Conservation (phyloP, 2,113 vertebrate genomes). For the Mohoua ochrocephala region DNA sequence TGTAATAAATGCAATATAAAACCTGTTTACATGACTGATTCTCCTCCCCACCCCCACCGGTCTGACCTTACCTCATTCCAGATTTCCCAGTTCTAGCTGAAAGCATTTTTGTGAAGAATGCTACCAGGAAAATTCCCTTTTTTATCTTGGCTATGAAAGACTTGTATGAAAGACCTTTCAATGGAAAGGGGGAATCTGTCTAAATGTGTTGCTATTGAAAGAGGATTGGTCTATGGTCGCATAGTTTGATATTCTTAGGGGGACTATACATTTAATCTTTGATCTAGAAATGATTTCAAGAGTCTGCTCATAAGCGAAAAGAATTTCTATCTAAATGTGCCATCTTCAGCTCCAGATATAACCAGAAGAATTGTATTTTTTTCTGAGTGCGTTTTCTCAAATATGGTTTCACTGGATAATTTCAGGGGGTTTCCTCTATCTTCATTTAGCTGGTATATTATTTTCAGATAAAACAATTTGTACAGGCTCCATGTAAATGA, state of each 20-base stretch:
- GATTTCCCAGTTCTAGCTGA: slow-evolving; percentile 15
- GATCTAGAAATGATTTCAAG: neutral
- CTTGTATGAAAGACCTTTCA: neutral
- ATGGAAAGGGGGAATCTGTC: neutral
- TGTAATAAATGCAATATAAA: slow-evolving; percentile 50
- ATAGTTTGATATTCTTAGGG: neutral
- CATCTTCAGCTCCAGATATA: neutral
- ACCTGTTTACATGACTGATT: slow-evolving; percentile 40
- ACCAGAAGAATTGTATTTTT: neutral
- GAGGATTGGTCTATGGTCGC: neutral
- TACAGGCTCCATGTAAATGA: neutral
- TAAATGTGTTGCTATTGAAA: slow-evolving; percentile 3
- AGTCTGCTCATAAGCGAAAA: neutral
- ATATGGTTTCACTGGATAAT: neutral
- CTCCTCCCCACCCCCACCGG: neutral
- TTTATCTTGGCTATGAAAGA: slow-evolving; percentile 14
- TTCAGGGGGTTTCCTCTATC: neutral
- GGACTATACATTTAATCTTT: slow-evolving; percentile 9
- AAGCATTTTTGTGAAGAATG: slow-evolving; percentile 36
- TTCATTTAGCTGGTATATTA: neutral
- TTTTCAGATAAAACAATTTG: neutral
- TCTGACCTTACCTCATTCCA: slow-evolving; percentile 28
- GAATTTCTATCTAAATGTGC: neutral
- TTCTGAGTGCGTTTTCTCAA: neutral
- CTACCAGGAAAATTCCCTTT: slow-evolving; percentile 20